Base-by-base conservation (phyloP, 53 echinoderm and acorn worm genomes). In the Patiria pectinifera region DNA sequence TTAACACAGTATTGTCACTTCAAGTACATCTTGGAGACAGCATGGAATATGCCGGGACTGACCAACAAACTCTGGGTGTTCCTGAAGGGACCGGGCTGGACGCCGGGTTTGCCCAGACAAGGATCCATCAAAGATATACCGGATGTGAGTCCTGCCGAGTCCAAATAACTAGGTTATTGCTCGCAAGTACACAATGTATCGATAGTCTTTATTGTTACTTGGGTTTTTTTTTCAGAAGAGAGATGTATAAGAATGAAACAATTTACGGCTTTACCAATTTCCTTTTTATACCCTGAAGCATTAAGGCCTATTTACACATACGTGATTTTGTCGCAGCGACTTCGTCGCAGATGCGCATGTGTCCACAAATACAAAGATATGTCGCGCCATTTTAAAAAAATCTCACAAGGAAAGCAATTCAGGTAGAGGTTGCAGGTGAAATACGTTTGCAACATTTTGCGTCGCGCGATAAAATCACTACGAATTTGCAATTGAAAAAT, bases 1-100 rank as follows among this genome's bases (percentile, higher is more conserved):
- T 83, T 18, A 53, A 8, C 16, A 11, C 84, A 97, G 97, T 60
- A 96, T 12, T 96, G 96, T 43, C 95, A 96, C 83, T 85, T 87
- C 69, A 92, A 92, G 74, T 95, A 92, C 92, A 94, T 97, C 78
- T 92, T 95, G 94, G 84, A 93, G 47, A 84, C 90, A 48, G 90
- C 90, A 24, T 90, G 90, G 90, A 81, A 61, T 24, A 90, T 69
- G 63, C 91, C 93, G 19, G 99, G 99, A 12, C 48, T 97, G 62
- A 69, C 62, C 46, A 96, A 99, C 94, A 99, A 99, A 84, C 80
- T 99, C 43, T 94, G 78, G 93, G 94, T 99, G 22, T 94, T 97
- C 84, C 84, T 97, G 72, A 95, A 95, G 45, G 99, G 99, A 82
- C 99, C 99, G 45, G 97, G 99, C 2, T 99, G 99, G 99, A 93